A percentile compares a stretch with the other conserved stretches of the same genome.
These are phyloP conservation scores for Scomber japonicus DNA, from an alignment of 2,113 vertebrate species.

Conservation along the genomic window DNA sequence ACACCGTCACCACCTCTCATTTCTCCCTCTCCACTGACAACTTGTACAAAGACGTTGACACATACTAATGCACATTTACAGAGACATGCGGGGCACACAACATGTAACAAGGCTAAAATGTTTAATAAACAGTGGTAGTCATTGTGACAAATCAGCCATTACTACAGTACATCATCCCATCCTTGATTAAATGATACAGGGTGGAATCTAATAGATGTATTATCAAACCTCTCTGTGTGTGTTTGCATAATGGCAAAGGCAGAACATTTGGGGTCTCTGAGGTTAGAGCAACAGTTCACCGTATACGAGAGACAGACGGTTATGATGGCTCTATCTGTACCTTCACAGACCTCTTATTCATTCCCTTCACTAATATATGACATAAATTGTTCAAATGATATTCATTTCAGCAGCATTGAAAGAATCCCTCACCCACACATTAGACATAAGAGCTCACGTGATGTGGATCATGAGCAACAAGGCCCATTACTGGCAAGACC, in stretches of 20 bases:
- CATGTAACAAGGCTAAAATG: conserved; percentile 60
- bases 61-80: conserved; percentile 48
- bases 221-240: conserved; percentile 19
- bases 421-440: conserved; percentile 71
- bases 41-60: conserved; percentile 59
- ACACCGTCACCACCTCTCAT: conserved; percentile 72
- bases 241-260: conserved; percentile 39
- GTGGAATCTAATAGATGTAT: conserved; percentile 16
- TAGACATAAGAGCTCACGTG: conserved; percentile 76
- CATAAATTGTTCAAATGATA: conserved; percentile 71
- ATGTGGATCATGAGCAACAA: conserved; percentile 75
- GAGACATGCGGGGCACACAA: conserved; percentile 40
- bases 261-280: conserved; percentile 43
- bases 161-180: not conserved
- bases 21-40: conserved; percentile 61
- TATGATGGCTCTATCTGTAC: conserved; percentile 13
- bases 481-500: conserved; percentile 72
- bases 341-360: conserved; percentile 31
- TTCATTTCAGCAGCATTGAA: conserved; percentile 55
- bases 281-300: conserved; percentile 62
- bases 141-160: conserved; percentile 36
- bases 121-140: conserved; percentile 62
- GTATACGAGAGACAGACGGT: conserved; percentile 26
- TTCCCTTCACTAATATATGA: conserved; percentile 46
- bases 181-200: conserved; percentile 43